Percentiles rank a stretch among this genome's conserved stretches.
phyloP scores from a whole-genome alignment of 2,888 invertebrate genomes.

The Parnassius mnemosyne region DNA sequence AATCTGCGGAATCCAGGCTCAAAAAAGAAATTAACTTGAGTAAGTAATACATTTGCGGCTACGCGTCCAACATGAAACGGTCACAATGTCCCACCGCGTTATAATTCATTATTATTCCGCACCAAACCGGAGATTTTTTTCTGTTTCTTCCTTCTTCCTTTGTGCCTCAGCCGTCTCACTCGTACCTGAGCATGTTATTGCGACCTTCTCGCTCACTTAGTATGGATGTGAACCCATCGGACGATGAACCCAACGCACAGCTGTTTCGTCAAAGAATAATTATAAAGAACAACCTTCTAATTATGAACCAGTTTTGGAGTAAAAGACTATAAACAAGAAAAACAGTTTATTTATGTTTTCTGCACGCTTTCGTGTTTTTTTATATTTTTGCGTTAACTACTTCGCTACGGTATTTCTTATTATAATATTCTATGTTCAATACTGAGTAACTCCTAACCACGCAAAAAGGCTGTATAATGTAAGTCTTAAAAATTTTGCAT shows the following conservation, averaged over 20 bases:
- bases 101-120: slow-evolving; percentile 49
- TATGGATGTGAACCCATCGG: slow-evolving; percentile 55
- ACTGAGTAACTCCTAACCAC: neutral
- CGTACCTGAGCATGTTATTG: slow-evolving; percentile 30
- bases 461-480: neutral
- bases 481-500: too few relatives aligned
- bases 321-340: slow-evolving; percentile 6
- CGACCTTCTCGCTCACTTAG: slow-evolving; percentile 42
- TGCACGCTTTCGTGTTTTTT: neutral
- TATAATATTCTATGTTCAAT: neutral
- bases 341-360: slow-evolving; percentile 3
- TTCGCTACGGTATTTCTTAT: too few relatives aligned
- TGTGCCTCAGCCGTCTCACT: slow-evolving; percentile 38
- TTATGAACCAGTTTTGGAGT: slow-evolving; percentile 30
- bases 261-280: slow-evolving; percentile 53
- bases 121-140: slow-evolving; percentile 41
- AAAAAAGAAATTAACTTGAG: neutral
- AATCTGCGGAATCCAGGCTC: neutral
- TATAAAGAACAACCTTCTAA: slow-evolving; percentile 38
- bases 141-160: slow-evolving; percentile 47
- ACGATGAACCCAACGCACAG: slow-evolving; percentile 59
- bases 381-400: neutral
- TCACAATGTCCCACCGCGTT: slow-evolving; percentile 23
- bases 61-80: neutral
- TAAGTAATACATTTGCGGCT: neutral